Percentiles rank a stretch among this genome's conserved stretches.
These are phyloP conservation scores for Panulirus ornatus DNA, from an alignment of 1,140 invertebrate species.

Conservation along the genomic window DNA sequence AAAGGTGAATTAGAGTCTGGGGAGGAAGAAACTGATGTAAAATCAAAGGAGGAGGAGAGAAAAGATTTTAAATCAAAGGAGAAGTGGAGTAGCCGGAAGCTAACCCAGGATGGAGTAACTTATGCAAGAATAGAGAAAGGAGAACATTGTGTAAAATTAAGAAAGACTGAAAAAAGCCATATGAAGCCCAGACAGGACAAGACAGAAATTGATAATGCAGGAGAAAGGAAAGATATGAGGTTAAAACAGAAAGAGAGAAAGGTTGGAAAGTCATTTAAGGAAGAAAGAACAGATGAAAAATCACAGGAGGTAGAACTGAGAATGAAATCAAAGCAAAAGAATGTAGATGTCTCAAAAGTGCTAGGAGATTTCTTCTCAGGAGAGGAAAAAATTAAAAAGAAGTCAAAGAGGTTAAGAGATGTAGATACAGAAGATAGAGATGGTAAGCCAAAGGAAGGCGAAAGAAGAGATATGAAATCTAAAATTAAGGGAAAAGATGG, in stretches of 20 bases:
- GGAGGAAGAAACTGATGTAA: background rate
- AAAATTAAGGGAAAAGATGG: background rate
- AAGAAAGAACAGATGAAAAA: background rate
- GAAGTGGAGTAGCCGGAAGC: background rate
- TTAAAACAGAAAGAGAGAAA: background rate
- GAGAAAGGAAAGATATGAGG: background rate
- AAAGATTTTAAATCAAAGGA: background rate
- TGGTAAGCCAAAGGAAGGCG: background rate
- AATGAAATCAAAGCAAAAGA: background rate
- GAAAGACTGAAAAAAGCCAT: background rate
- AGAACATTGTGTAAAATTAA: background rate
- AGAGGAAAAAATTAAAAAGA: background rate
- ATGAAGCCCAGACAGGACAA: background rate
- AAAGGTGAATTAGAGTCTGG: background rate
- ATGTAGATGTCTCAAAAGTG: no score
- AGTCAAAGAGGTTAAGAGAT: background rate
- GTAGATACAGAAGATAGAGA: background rate
- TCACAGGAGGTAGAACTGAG: background rate
- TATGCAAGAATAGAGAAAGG: background rate
- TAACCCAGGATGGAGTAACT: background rate
- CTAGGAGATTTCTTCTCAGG: no score
- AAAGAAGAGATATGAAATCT: background rate
- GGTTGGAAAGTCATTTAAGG: background rate
- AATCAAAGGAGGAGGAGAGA: background rate
- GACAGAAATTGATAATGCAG: background rate